phyloP scores from a whole-genome alignment of 2,888 invertebrate species.

The Matsumyia berberina region DNA sequence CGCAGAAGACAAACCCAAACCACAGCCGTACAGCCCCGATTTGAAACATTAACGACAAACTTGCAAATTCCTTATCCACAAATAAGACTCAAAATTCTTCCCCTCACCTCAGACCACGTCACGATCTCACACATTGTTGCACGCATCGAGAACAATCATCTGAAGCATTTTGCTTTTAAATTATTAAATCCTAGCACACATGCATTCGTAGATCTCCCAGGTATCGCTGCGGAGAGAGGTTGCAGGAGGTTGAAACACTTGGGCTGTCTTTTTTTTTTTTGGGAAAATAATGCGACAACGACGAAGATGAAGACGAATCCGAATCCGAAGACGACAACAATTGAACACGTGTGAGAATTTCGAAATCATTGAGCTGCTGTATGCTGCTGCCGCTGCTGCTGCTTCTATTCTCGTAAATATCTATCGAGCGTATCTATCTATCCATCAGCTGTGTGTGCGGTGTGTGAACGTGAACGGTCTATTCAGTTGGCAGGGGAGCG shows the following conservation, averaged over 20 bases:
- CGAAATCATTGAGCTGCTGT: constrained; percentile 34
- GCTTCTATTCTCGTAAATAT: constrained; percentile 54
- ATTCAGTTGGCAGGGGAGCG: constrained; percentile 60
- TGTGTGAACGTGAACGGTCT: constrained; percentile 43
- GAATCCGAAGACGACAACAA: constrained; percentile 54
- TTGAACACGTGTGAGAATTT: constrained; percentile 69
- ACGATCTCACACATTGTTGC: constrained; percentile 10
- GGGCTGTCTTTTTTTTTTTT: constrained; percentile 12
- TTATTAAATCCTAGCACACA: background rate
- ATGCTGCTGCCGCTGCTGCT: constrained; percentile 17
- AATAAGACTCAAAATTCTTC: constrained; percentile 13
- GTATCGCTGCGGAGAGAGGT: constrained; percentile 11
- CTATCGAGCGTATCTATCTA: constrained; percentile 40
- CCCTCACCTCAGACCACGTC: background rate
- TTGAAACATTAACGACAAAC: constrained; percentile 15
- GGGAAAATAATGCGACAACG: constrained; percentile 30
- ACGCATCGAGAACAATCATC: constrained; percentile 7
- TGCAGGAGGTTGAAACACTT: constrained; percentile 59
- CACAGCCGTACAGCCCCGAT: constrained; percentile 6
- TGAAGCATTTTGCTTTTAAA: constrained; percentile 14
- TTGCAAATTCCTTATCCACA: constrained; percentile 5
- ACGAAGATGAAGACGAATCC: constrained; percentile 29
- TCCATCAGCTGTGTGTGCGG: constrained; percentile 47
- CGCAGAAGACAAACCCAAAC: background rate
- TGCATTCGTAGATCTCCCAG: constrained; percentile 40